Evolutionary conservation across 2,113 vertebrate species (phyloP), one percentile per base, ranked within the genome.

Genomic region (Pygoscelis antarcticus): DNA sequence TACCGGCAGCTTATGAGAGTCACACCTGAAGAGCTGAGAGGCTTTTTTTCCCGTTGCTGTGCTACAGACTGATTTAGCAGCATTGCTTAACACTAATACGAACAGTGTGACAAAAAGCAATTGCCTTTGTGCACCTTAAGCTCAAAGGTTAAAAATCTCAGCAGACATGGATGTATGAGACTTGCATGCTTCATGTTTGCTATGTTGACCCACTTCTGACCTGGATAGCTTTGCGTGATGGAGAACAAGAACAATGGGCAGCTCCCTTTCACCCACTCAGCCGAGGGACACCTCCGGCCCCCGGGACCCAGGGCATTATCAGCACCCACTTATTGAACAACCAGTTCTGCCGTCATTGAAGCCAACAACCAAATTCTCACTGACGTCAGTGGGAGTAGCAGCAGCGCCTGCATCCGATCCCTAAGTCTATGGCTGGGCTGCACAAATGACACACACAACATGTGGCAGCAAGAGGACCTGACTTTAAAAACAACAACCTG

Each of bases 51-150:
- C 47, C 47, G 46, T 52, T 40, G 91, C 70, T 70, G 90, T 74
- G 83, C 94, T 96, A 90, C 74, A 94, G 94, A 34, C n/a, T 2
- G 61, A 86, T 85, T 69, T 75, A 93, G 93, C 83, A 97, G 96
- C 78, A 83, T 23, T 38, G 27, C 52, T 93, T 54, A 91, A 85
- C 61, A 8, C 16, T 32, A 69, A 82, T 27, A 96, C 7, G 40
- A 81, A 60, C 10, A n/a, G 21, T 9, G 20, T 16, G 42, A 93
- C 57, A 52, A 87, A 83, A 65, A 83, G 70, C 91, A 47, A 27
- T 6, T 64, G 81, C 44, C 62, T 65, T 36, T 70, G 68, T 32
- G 69, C 55, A 65, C 62, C 44, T 57, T 23, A 40, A 77, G 83
- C 54, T 66, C 51, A 36, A 81, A 77, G 51, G 58, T 55, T 29